Evolutionary conservation across 2,113 vertebrate genomes (phyloP).

Genomic region (Notothenia coriiceps): DNA sequence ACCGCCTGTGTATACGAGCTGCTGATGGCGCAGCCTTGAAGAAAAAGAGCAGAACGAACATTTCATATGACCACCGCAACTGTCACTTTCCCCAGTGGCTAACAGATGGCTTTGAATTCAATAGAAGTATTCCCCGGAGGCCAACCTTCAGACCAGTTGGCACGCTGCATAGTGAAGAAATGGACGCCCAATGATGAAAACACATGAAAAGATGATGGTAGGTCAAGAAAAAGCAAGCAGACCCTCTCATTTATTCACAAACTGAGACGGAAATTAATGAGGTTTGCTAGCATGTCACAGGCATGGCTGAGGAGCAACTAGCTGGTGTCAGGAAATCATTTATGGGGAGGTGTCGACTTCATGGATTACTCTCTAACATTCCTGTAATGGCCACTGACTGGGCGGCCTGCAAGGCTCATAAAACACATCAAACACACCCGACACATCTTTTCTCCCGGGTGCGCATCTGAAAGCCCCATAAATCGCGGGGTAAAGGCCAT

Average conservation of each 20-base stretch:
- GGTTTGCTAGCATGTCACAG: slow-evolving; percentile 19
- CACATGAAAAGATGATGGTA: neutral
- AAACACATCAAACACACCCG: slow-evolving; percentile 56
- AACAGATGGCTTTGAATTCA: slow-evolving; percentile 46
- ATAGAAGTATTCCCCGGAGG: slow-evolving; percentile 27
- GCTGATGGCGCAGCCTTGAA: slow-evolving; percentile 44
- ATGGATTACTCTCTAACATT: slow-evolving; percentile 47
- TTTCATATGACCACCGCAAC: slow-evolving; percentile 54
- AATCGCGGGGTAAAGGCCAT: slow-evolving; percentile 55
- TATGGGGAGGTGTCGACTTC: slow-evolving; percentile 38
- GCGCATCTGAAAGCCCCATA: slow-evolving; percentile 39
- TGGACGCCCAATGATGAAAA: neutral
- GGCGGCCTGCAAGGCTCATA: slow-evolving; percentile 29
- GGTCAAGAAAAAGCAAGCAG: neutral
- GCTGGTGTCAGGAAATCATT: slow-evolving; percentile 52
- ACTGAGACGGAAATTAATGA: slow-evolving; percentile 38
- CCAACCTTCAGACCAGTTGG: neutral
- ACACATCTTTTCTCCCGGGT: slow-evolving; percentile 8
- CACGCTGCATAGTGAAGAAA: neutral
- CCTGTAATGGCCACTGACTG: slow-evolving; percentile 53
- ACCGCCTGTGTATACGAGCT: neutral
- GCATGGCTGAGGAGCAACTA: slow-evolving; percentile 35
- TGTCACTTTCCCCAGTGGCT: slow-evolving; percentile 53
- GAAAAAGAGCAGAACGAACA: slow-evolving; percentile 24
- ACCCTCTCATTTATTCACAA: slow-evolving; percentile 3